Conservation (phyloP, 2,113 vertebrate genomes). For the Sinocyclocheilus anophthalmus region DNA sequence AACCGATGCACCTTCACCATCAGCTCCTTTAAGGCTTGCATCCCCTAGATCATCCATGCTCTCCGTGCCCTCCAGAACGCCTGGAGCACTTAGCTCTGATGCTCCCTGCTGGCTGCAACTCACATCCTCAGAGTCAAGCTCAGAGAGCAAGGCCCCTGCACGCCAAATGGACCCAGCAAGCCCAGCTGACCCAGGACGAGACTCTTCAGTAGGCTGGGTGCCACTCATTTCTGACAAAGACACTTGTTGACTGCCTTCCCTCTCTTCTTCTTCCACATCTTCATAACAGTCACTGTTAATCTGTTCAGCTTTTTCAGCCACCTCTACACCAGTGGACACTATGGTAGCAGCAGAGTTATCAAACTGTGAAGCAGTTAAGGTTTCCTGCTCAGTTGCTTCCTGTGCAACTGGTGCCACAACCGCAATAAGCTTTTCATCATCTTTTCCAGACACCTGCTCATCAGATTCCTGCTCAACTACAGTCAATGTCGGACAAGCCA, state of each 20-base stretch:
- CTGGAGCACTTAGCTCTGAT: constrained; percentile 77
- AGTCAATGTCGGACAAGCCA: not conserved
- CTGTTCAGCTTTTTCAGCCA: constrained; percentile 42
- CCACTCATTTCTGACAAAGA: constrained; percentile 81
- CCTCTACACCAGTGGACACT: constrained; percentile 15
- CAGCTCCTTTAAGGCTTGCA: constrained; percentile 77
- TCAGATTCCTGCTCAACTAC: not conserved
- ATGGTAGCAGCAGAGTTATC: not conserved
- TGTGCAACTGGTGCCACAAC: not conserved
- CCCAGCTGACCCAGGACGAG: constrained; percentile 76
- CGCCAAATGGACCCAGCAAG: constrained; percentile 66
- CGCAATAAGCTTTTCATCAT: constrained; percentile 18
- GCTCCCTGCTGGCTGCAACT: constrained; percentile 79
- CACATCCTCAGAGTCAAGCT: constrained; percentile 79
- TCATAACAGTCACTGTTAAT: constrained; percentile 59
- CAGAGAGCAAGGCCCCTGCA: constrained; percentile 68
- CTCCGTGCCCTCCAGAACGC: constrained; percentile 78
- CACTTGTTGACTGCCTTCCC: constrained; percentile 73
- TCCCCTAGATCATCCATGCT: constrained; percentile 79
- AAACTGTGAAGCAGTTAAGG: constrained; percentile 22
- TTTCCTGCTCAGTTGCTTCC: constrained; percentile 1
- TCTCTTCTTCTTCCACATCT: constrained; percentile 75
- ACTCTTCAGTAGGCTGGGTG: constrained; percentile 78
- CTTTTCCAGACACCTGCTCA: not conserved
- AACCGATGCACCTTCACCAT: constrained; percentile 74